Evolutionary conservation across 2,797 vertebrate genomes (phyloP).

Genomic region (Danio tinwini): DNA sequence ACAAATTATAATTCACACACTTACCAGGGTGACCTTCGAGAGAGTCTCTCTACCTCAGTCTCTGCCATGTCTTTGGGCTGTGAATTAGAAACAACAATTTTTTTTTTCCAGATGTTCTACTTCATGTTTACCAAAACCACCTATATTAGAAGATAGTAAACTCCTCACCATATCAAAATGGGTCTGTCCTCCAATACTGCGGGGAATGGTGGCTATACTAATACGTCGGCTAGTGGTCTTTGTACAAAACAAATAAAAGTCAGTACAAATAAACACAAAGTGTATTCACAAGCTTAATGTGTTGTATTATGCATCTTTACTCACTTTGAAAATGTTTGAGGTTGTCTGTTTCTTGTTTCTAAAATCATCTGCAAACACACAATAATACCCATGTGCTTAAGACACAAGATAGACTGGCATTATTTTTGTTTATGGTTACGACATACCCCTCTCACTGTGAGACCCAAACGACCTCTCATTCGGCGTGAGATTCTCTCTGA

Average conservation of each 20-base stretch:
- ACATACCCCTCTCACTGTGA: conserved; percentile 84
- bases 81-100: conserved; percentile 32
- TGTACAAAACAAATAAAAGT: conserved; percentile 6
- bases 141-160: not conserved
- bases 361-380: conserved; percentile 72
- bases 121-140: not conserved
- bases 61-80: conserved; percentile 79
- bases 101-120: not conserved
- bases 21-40: conserved; percentile 87
- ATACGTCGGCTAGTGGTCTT: conserved; percentile 83
- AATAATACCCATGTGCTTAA: not conserved
- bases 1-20: conserved; percentile 44
- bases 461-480: conserved; percentile 84
- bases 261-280: not conserved
- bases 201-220: conserved; percentile 86
- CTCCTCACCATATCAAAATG: conserved; percentile 82
- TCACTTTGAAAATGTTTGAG: conserved; percentile 76
- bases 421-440: not conserved
- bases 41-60: conserved; percentile 79
- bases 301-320: not conserved
- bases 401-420: not conserved
- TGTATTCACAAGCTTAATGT: not conserved
- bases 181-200: conserved; percentile 75
- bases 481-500: conserved; percentile 86
- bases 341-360: conserved; percentile 72